A percentile compares a stretch with the other conserved stretches of the same genome.
Conservation (phyloP, 64 coral and sea anemone genomes). For the Astreopora myriophthalma region DNA sequence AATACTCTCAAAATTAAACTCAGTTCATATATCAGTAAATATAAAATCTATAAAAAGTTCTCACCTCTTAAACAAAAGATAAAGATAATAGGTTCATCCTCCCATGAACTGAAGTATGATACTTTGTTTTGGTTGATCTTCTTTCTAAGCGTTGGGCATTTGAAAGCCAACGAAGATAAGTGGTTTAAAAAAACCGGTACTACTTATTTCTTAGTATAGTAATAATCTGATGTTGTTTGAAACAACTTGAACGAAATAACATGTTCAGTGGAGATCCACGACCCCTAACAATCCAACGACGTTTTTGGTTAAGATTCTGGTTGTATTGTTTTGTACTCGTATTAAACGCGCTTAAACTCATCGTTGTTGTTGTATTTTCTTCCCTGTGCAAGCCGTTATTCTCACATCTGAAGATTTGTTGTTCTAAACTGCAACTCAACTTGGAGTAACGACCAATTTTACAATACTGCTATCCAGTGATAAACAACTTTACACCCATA, state of each 20-base stretch:
- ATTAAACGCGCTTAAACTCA: background rate
- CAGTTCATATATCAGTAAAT: conserved; percentile 81
- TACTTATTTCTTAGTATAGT: background rate
- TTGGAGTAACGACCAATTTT: background rate
- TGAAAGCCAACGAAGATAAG: background rate
- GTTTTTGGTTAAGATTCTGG: background rate
- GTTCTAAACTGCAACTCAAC: background rate
- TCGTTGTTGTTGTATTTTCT: background rate
- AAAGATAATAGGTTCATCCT: conserved; percentile 51
- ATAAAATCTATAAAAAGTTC: conserved; percentile 85
- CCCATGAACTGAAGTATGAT: conserved; percentile 10
- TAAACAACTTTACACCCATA: conserved; percentile 21
- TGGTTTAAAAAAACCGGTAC: conserved; percentile 12
- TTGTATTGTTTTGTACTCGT: background rate
- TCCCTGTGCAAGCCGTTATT: background rate
- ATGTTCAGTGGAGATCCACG: background rate
- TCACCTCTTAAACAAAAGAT: conserved; percentile 70
- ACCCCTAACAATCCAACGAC: background rate
- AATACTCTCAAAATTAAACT: conserved; percentile 75
- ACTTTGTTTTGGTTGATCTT: background rate
- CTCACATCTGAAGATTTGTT: background rate
- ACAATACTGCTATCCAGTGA: background rate
- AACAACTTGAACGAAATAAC: conserved; percentile 24
- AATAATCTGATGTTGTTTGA: conserved; percentile 10
- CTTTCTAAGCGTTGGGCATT: background rate